phyloP scores from a whole-genome alignment of 1,140 invertebrate genomes.

The Nebria ingens region DNA sequence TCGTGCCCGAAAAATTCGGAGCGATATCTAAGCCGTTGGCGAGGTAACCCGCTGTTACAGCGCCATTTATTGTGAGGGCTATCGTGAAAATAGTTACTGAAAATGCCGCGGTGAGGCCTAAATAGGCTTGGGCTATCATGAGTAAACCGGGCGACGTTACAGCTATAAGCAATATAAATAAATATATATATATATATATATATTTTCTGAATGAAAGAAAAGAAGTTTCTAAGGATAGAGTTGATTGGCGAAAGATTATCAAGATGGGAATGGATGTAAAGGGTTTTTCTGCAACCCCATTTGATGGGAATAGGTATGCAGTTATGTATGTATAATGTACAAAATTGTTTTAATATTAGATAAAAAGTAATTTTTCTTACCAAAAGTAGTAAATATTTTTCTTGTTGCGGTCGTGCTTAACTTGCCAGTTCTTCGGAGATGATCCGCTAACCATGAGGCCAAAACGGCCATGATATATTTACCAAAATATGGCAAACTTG shows the following conservation, averaged over 20 bases:
- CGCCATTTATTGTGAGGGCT: slow-evolving; percentile 70
- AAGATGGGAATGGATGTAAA: no score
- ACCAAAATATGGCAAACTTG: slow-evolving; percentile 33
- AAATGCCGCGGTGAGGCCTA: slow-evolving; percentile 53
- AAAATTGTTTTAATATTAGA: slow-evolving; percentile 2
- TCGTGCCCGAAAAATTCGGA: slow-evolving; percentile 79
- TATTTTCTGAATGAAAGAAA: no score
- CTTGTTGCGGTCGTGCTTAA: slow-evolving; percentile 59
- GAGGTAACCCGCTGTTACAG: slow-evolving; percentile 76
- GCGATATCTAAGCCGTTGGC: slow-evolving; percentile 85
- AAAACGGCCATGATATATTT: slow-evolving; percentile 68
- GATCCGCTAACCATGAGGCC: slow-evolving; percentile 58
- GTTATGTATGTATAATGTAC: no score
- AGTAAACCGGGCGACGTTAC: slow-evolving; percentile 48
- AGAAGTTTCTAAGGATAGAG: no score
- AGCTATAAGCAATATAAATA: slow-evolving; percentile 36
- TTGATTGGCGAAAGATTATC: no score
- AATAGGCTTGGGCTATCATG: slow-evolving; percentile 59
- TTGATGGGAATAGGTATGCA: no score
- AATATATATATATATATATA: no score
- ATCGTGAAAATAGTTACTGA: slow-evolving; percentile 66
- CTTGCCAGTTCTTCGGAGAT: slow-evolving; percentile 47
- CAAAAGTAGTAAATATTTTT: slow-evolving; percentile 54
- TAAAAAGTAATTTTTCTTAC: background rate
- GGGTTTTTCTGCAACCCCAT: no score